These are phyloP conservation scores for Scortum barcoo DNA, from an alignment of 2,113 vertebrate species.

Conservation along the genomic window DNA sequence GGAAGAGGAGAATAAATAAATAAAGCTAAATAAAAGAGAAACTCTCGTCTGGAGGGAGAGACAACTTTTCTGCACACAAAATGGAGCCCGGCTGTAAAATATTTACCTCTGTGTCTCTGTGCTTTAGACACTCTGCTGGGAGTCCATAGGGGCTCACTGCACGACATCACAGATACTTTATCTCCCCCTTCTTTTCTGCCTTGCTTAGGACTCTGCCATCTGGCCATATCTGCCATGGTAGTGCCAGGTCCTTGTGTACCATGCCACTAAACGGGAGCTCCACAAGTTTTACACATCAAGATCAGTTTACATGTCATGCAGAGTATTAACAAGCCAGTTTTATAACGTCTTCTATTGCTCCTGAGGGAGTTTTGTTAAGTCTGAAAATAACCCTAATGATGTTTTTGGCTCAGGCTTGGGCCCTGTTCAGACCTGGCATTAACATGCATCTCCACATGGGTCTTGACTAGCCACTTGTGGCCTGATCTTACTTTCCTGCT, in stretches of 20 bases:
- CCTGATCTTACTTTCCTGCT: too few relatives aligned
- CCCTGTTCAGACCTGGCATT: too few relatives aligned
- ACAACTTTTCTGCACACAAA: slow-evolving; percentile 71
- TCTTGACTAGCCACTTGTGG: too few relatives aligned
- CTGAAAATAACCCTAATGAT: background rate
- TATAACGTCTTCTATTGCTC: background rate
- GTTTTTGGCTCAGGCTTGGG: background rate
- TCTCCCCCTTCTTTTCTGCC: background rate
- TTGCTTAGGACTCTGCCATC: slow-evolving; percentile 1
- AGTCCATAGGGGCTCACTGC: slow-evolving; percentile 29
- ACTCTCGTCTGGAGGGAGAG: slow-evolving; percentile 52
- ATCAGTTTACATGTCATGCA: background rate
- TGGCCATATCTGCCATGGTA: background rate
- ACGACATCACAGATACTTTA: slow-evolving; percentile 24
- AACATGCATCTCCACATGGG: too few relatives aligned
- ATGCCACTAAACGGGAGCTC: background rate
- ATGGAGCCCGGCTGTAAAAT: slow-evolving; percentile 72
- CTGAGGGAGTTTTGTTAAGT: background rate
- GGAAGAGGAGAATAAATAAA: slow-evolving; percentile 77
- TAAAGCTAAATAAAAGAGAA: slow-evolving; percentile 72
- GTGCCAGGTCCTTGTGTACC: background rate
- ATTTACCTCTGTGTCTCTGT: slow-evolving; percentile 66
- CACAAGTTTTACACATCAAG: background rate
- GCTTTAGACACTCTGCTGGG: slow-evolving; percentile 40
- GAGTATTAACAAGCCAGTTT: background rate